Evolutionary conservation across 2,888 invertebrate species (phyloP).

Genomic region (Lumbricus terrestris): DNA sequence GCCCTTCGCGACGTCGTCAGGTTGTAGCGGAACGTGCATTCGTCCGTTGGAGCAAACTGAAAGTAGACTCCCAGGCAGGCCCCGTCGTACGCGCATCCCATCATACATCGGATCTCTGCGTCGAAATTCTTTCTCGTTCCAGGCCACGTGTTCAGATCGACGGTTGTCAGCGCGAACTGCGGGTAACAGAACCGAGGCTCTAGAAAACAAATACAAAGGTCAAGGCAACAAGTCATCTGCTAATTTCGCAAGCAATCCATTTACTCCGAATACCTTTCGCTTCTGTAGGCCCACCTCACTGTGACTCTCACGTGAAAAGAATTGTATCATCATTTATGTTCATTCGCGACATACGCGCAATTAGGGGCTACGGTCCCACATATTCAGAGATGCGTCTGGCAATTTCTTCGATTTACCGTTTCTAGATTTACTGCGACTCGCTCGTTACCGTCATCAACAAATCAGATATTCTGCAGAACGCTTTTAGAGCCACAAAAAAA

Average conservation of each 20-base stretch:
- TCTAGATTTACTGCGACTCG: no score
- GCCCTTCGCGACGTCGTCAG: not conserved
- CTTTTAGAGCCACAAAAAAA: no score
- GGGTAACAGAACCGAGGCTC: conserved; percentile 6
- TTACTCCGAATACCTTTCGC: not conserved
- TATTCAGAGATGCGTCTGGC: no score
- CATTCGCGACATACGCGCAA: no score
- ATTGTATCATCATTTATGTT: no score
- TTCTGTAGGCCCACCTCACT: no score
- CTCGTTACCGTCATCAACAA: no score
- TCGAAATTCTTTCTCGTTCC: not conserved
- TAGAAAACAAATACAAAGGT: not conserved
- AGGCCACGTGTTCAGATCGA: not conserved
- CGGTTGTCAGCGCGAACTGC: not conserved
- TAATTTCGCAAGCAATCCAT: not conserved
- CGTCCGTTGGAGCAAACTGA: not conserved
- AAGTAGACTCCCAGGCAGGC: not conserved
- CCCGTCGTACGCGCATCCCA: not conserved
- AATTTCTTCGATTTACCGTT: no score
- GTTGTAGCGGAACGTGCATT: not conserved
- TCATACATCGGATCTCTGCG: not conserved
- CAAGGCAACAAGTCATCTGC: not conserved
- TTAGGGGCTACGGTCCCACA: no score
- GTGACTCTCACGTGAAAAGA: no score
- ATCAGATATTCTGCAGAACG: no score